A percentile compares a stretch with the other conserved stretches of the same genome.
phyloP scores from a whole-genome alignment of 2,888 invertebrate genomes.

The Neocrepidodera transversa region DNA sequence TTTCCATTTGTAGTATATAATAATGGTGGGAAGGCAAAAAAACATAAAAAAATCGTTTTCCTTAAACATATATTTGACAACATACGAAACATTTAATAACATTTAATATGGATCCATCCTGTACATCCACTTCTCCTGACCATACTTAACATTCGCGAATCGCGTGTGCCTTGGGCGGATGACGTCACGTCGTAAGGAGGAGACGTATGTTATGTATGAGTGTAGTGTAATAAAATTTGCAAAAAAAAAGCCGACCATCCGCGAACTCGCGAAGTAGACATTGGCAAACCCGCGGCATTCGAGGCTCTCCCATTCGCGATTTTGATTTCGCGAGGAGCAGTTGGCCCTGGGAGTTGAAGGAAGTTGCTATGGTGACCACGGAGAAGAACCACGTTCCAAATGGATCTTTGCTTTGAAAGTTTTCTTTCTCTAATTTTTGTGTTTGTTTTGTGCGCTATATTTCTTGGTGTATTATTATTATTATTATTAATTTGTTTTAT shows the following conservation, averaged over 20 bases:
- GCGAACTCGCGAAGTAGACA: constrained; percentile 45
- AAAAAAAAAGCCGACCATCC: constrained; percentile 52
- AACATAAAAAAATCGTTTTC: no score
- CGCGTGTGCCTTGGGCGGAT: constrained; percentile 43
- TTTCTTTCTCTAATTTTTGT: neutral
- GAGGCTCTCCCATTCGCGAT: constrained; percentile 52
- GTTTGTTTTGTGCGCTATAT: neutral
- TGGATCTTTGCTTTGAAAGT: neutral
- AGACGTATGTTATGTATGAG: constrained; percentile 43
- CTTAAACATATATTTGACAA: no score
- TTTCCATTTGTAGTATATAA: no score
- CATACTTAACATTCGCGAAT: constrained; percentile 59
- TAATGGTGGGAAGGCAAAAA: no score
- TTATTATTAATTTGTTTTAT: neutral
- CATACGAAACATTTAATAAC: no score
- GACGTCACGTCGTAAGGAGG: constrained; percentile 17
- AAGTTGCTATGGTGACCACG: neutral
- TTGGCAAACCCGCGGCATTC: constrained; percentile 33
- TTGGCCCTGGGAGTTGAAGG: constrained; percentile 12
- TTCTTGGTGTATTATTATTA: no score
- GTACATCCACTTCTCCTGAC: constrained; percentile 49
- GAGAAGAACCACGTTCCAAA: neutral
- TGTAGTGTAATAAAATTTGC: no score
- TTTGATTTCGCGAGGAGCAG: constrained; percentile 40
- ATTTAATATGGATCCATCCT: neutral